Conservation (phyloP, 2,888 invertebrate species). For the Meteorus colon region DNA sequence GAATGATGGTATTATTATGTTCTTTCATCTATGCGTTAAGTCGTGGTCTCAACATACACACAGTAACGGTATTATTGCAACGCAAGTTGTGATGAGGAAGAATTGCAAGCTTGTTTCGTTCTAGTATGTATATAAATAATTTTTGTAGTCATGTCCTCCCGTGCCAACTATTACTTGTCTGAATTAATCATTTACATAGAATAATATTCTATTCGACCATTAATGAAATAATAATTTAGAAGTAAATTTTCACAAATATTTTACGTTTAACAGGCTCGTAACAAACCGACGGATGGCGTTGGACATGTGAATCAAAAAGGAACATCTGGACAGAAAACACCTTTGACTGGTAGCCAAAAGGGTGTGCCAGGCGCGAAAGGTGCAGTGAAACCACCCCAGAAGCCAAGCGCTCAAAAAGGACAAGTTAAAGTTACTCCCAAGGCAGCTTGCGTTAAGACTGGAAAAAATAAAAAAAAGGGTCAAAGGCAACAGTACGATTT, state of each 20-base stretch:
- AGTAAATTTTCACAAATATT: constrained; percentile 23
- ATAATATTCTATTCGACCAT: not conserved
- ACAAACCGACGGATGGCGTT: constrained; percentile 86
- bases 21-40: too few species aligned
- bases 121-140: not conserved
- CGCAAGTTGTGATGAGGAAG: too few species aligned
- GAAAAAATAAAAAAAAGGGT: constrained; percentile 84
- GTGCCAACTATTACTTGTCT: too few species aligned
- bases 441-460: constrained; percentile 77
- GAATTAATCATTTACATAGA: not conserved
- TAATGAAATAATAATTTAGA: not conserved
- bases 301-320: constrained; percentile 84
- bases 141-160: not conserved
- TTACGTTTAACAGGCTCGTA: constrained; percentile 79
- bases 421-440: constrained; percentile 77
- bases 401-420: constrained; percentile 84
- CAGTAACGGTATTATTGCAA: too few species aligned
- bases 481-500: constrained; percentile 88
- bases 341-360: constrained; percentile 77
- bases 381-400: constrained; percentile 79
- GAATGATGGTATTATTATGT: too few species aligned
- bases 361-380: constrained; percentile 76
- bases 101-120: too few species aligned
- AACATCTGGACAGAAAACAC: constrained; percentile 79
- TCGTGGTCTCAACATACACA: too few species aligned